Conservation (phyloP, 2,888 invertebrate genomes). For the Idaea dimidiata region DNA sequence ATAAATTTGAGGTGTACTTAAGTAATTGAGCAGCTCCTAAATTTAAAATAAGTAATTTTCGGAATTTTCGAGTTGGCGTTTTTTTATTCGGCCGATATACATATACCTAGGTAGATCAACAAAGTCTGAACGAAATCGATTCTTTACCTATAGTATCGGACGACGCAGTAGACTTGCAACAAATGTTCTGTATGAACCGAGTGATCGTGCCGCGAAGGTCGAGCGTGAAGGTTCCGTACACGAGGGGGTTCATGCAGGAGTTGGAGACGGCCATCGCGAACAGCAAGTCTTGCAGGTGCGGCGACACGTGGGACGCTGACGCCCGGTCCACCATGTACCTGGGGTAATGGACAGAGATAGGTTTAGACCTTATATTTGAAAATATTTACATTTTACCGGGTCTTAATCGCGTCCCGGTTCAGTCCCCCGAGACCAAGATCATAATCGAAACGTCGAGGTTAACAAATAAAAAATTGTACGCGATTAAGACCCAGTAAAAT, state of each 20-base stretch:
- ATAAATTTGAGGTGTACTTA: too few species aligned
- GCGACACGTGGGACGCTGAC: slow-evolving; percentile 83
- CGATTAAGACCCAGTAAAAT: too few species aligned
- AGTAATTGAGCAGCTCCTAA: too few species aligned
- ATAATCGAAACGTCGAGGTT: too few species aligned
- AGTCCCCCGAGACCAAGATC: too few species aligned
- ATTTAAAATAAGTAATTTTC: too few species aligned
- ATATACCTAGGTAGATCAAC: background rate
- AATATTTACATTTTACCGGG: too few species aligned
- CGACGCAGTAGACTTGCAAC: slow-evolving; percentile 51
- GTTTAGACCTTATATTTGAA: too few species aligned
- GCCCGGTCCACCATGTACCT: slow-evolving; percentile 87
- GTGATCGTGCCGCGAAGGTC: slow-evolving; percentile 46
- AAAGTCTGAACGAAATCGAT: background rate
- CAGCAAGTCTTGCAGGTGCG: slow-evolving; percentile 84
- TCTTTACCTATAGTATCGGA: slow-evolving; percentile 53
- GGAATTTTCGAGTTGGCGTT: too few species aligned
- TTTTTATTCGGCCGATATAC: too few species aligned
- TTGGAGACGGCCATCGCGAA: slow-evolving; percentile 91
- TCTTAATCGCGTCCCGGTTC: too few species aligned
- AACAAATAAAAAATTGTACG: too few species aligned
- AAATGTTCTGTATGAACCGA: slow-evolving; percentile 44
- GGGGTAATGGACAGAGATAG: slow-evolving; percentile 22
- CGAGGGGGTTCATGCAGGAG: slow-evolving; percentile 90
- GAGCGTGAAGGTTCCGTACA: slow-evolving; percentile 86